Evolutionary conservation across 2,888 invertebrate genomes (phyloP).

Genomic region (Aromia moschata): DNA sequence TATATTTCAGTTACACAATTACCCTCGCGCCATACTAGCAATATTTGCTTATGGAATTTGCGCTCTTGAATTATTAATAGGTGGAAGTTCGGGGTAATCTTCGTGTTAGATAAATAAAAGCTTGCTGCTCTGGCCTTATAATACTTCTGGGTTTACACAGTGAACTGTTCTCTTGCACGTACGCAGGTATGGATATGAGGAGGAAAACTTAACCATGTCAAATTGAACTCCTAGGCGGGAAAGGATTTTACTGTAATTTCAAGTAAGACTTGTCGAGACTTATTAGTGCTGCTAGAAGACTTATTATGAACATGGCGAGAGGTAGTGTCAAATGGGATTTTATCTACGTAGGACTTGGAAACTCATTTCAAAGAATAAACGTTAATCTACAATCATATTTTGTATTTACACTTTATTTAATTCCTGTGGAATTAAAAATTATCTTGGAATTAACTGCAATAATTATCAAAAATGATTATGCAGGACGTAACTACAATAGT

Average conservation of each 20-base stretch:
- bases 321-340: too few relatives aligned
- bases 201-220: not conserved
- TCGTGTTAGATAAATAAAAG: conserved; percentile 12
- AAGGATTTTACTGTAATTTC: not conserved
- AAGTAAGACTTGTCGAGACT: conserved; percentile 6
- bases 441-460: too few relatives aligned
- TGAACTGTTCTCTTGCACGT: not conserved
- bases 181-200: not conserved
- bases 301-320: too few relatives aligned
- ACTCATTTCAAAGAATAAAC: too few relatives aligned
- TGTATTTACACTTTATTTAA: too few relatives aligned
- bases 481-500: too few relatives aligned
- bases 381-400: too few relatives aligned
- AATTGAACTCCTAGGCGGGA: conserved; percentile 10
- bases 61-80: conserved; percentile 13
- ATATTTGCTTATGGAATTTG: conserved; percentile 4
- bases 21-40: conserved; percentile 1
- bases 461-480: too few relatives aligned
- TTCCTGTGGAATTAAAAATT: too few relatives aligned
- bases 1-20: conserved; percentile 14
- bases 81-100: conserved; percentile 11
- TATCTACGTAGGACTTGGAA: too few relatives aligned
- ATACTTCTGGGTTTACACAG: conserved; percentile 3
- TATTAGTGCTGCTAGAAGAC: too few relatives aligned
- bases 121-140: not conserved